Evolutionary conservation across 2,888 invertebrate species (phyloP).

Genomic region (Steinernema hermaphroditum): DNA sequence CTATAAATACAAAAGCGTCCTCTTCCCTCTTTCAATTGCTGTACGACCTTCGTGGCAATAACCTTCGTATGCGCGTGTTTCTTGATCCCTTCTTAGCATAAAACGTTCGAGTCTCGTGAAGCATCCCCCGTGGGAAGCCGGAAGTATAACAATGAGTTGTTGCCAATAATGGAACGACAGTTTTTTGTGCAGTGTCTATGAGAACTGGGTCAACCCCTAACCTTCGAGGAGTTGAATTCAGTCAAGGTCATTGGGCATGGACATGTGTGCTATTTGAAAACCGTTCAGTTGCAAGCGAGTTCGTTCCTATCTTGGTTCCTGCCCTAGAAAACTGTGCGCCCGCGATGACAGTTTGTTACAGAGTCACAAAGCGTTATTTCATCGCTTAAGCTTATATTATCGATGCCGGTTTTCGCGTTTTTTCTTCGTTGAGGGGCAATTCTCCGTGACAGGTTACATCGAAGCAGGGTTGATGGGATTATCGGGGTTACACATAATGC

Average conservation of each 20-base stretch:
- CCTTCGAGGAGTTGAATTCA: slow-evolving; percentile 18
- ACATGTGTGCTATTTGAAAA: not conserved
- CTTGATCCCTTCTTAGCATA: no score
- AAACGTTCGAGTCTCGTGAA: no score
- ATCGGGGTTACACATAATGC: slow-evolving; percentile 11
- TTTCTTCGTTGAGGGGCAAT: slow-evolving; percentile 2
- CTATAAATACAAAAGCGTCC: not conserved
- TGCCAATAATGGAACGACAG: not conserved
- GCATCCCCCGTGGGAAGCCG: no score
- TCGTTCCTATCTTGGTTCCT: no score
- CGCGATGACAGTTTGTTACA: no score
- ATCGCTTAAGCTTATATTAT: not conserved
- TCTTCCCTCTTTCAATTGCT: not conserved
- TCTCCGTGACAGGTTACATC: slow-evolving; percentile 19
- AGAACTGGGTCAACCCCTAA: slow-evolving; percentile 22
- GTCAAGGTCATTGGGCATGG: slow-evolving; percentile 13
- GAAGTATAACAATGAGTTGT: not conserved
- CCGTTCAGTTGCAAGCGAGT: slow-evolving; percentile 1
- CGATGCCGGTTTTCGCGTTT: slow-evolving; percentile 22
- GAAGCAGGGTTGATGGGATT: slow-evolving; percentile 21
- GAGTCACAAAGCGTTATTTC: not conserved
- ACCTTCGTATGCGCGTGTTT: no score
- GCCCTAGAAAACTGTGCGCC: not conserved
- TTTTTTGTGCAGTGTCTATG: slow-evolving; percentile 1
- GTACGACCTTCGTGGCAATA: not conserved